These are phyloP conservation scores for Pasiphila rectangulata DNA, from an alignment of 2,888 invertebrate genomes.

Conservation along the genomic window DNA sequence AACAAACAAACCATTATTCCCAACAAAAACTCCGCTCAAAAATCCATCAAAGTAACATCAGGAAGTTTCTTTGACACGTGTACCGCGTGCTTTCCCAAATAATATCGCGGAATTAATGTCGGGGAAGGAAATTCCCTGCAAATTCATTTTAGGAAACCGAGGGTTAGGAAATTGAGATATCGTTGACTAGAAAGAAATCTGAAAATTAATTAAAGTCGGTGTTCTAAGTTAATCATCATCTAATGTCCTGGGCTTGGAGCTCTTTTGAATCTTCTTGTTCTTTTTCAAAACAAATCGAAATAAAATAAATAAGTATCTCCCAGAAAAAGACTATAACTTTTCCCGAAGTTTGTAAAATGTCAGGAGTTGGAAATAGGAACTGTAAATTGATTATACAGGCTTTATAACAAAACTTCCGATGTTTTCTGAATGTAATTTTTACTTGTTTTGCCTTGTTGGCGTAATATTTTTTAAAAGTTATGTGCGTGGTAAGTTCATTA, in stretches of 20 bases:
- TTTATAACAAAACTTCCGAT: conserved; percentile 30
- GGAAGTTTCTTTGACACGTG: conserved; percentile 54
- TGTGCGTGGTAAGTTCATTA: too few species aligned
- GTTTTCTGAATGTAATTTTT: conserved; percentile 9
- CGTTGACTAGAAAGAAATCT: too few species aligned
- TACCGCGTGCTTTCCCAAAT: conserved; percentile 15
- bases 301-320: conserved; percentile 56
- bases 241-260: too few species aligned
- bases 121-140: too few species aligned
- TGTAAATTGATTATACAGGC: conserved; percentile 17
- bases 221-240: too few species aligned
- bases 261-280: too few species aligned
- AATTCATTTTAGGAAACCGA: too few species aligned
- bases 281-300: conserved; percentile 28
- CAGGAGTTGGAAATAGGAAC: conserved; percentile 29
- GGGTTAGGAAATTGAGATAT: too few species aligned
- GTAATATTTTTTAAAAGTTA: too few species aligned
- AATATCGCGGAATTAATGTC: too few species aligned
- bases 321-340: too few species aligned
- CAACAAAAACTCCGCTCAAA: conserved; percentile 43
- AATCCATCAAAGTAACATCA: conserved; percentile 70
- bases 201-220: too few species aligned
- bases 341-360: conserved; percentile 42
- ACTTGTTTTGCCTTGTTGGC: conserved; percentile 6
- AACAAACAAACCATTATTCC: conserved; percentile 13